Evolutionary conservation across 2,113 vertebrate genomes (phyloP).

Genomic region (Oxyruncus cristatus): DNA sequence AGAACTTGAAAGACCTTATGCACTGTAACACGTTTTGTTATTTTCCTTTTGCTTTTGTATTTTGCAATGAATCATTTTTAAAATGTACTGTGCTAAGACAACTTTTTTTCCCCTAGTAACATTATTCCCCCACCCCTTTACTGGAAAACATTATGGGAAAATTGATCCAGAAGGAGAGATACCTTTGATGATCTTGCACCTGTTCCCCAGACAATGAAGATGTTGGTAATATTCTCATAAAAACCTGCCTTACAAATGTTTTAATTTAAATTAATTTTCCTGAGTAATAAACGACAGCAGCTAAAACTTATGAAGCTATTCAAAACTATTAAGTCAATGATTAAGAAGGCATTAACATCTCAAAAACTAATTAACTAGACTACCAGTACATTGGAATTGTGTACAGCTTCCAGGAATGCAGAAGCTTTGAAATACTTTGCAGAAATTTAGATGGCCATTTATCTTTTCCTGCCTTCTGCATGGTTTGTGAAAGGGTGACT

Average conservation of each 20-base stretch:
- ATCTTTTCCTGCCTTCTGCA: conserved; percentile 27
- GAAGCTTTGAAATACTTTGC: conserved; percentile 52
- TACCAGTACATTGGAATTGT: conserved; percentile 63
- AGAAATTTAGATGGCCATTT: conserved; percentile 57
- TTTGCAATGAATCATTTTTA: conserved; percentile 66
- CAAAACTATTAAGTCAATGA: conserved; percentile 72
- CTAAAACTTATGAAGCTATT: conserved; percentile 73
- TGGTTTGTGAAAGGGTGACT: neutral
- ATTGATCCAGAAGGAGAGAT: conserved; percentile 67
- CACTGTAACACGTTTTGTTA: conserved; percentile 54
- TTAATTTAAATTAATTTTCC: conserved; percentile 79
- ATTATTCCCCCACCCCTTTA: conserved; percentile 26
- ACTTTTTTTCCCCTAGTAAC: conserved; percentile 28
- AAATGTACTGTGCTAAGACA: conserved; percentile 39
- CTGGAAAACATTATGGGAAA: conserved; percentile 59
- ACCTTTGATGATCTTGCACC: conserved; percentile 67
- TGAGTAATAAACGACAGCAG: conserved; percentile 75
- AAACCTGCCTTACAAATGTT: conserved; percentile 75
- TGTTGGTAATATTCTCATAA: conserved; percentile 72
- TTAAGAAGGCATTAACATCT: conserved; percentile 69
- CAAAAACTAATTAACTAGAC: conserved; percentile 73
- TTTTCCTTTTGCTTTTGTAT: conserved; percentile 40
- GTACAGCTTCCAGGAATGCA: conserved; percentile 66
- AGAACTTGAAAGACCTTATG: conserved; percentile 12
- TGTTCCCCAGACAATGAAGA: conserved; percentile 70